These are phyloP conservation scores for Gnatocerus cornutus DNA, from an alignment of 2,888 invertebrate genomes.

Conservation along the genomic window DNA sequence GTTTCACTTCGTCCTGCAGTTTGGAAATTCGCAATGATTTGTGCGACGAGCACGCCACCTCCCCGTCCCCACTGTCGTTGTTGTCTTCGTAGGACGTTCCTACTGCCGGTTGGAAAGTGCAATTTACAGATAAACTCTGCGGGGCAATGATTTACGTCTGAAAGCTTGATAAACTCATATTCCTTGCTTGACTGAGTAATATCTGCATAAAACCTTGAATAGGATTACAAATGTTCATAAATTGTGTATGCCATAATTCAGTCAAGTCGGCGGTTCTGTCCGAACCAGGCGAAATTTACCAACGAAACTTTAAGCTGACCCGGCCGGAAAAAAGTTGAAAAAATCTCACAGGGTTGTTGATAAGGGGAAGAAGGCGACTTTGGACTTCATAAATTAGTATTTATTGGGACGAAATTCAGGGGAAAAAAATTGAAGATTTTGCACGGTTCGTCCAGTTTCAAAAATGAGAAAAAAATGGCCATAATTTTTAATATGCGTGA, in stretches of 20 bases:
- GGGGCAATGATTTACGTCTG: conserved; percentile 79
- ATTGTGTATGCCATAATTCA: conserved; percentile 72
- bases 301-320: conserved; percentile 34
- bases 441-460: too few species aligned
- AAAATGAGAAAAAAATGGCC: too few species aligned
- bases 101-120: conserved; percentile 75
- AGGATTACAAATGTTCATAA: conserved; percentile 73
- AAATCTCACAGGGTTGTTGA: conserved; percentile 17
- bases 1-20: not conserved
- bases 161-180: conserved; percentile 76
- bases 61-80: conserved; percentile 38
- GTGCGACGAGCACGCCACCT: conserved; percentile 60
- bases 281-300: conserved; percentile 32
- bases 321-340: conserved; percentile 10
- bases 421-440: too few species aligned
- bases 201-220: conserved; percentile 73
- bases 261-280: conserved; percentile 62
- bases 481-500: too few species aligned
- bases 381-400: conserved; percentile 29
- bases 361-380: conserved; percentile 1
- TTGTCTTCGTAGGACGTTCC: conserved; percentile 60
- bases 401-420: conserved; percentile 8
- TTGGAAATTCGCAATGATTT: conserved; percentile 61
- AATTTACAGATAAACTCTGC: conserved; percentile 77
- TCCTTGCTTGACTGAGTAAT: conserved; percentile 73